Percentiles rank a stretch among this genome's conserved stretches.
Evolutionary conservation across 2,113 vertebrate species (phyloP).

Genomic region (Cololabis saira): DNA sequence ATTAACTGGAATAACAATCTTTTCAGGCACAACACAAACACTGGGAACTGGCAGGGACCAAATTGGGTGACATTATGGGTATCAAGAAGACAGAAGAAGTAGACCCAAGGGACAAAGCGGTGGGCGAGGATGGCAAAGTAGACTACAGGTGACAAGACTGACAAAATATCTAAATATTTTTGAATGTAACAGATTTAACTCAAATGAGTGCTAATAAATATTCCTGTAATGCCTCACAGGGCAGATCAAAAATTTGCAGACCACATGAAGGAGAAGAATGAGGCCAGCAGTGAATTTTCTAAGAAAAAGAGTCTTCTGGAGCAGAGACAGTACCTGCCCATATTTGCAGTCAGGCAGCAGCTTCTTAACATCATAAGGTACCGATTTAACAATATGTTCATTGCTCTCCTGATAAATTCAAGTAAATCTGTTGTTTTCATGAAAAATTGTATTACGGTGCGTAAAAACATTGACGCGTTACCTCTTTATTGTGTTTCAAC

Average conservation of each 20-base stretch:
- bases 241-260: conserved; percentile 98
- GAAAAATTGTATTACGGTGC: background rate
- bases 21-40: conserved; percentile 97
- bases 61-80: conserved; percentile 98
- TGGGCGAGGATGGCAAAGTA: conserved; percentile 93
- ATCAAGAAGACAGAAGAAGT: conserved; percentile 92
- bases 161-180: background rate
- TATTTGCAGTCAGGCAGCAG: conserved; percentile 96
- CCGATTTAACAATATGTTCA: background rate
- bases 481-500: background rate
- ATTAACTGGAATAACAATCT: conserved; percentile 19
- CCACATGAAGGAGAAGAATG: conserved; percentile 95
- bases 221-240: conserved; percentile 69
- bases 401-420: background rate
- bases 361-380: conserved; percentile 97
- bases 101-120: conserved; percentile 76
- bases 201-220: background rate
- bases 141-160: conserved; percentile 89
- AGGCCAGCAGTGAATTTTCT: conserved; percentile 96
- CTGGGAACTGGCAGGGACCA: conserved; percentile 98
- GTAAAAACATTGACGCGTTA: background rate
- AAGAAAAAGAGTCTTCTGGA: conserved; percentile 95
- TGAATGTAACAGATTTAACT: background rate
- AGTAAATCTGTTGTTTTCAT: background rate
- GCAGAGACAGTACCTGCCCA: conserved; percentile 96